Evolutionary conservation across 2,888 invertebrate genomes (phyloP).

Genomic region (Catonia carolina): DNA sequence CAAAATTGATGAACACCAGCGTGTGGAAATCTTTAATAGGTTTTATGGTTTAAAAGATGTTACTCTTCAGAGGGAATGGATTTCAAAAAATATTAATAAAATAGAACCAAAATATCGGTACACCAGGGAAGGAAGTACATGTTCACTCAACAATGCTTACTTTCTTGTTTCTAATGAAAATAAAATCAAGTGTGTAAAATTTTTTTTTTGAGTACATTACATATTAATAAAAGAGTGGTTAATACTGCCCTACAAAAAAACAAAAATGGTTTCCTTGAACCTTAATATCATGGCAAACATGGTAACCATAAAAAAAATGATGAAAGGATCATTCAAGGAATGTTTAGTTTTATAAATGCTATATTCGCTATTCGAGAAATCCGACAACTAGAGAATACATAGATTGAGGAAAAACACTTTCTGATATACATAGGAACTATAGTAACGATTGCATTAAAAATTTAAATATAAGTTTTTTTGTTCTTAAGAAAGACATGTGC

Average conservation of each 20-base stretch:
- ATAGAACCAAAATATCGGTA: slow-evolving; percentile 4
- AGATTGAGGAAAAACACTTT: neutral
- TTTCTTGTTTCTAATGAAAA: neutral
- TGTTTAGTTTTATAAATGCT: neutral
- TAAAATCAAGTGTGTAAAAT: slow-evolving; percentile 1
- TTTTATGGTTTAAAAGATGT: slow-evolving; percentile 1
- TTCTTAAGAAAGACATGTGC: neutral
- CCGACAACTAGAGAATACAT: neutral
- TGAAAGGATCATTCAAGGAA: neutral
- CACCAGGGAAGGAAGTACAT: neutral
- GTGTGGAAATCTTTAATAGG: neutral
- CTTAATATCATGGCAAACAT: neutral
- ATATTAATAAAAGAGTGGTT: neutral
- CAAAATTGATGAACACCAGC: neutral
- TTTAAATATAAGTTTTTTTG: neutral
- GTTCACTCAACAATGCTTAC: neutral
- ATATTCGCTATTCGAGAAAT: neutral
- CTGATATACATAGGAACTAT: neutral
- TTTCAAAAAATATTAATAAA: neutral
- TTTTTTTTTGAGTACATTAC: neutral
- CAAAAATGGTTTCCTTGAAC: neutral
- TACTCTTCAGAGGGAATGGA: neutral
- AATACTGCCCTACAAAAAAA: neutral
- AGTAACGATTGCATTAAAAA: neutral
- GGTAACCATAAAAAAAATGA: neutral